Conservation (phyloP, 1,140 invertebrate genomes). For the Lepeophtheirus salmonis region DNA sequence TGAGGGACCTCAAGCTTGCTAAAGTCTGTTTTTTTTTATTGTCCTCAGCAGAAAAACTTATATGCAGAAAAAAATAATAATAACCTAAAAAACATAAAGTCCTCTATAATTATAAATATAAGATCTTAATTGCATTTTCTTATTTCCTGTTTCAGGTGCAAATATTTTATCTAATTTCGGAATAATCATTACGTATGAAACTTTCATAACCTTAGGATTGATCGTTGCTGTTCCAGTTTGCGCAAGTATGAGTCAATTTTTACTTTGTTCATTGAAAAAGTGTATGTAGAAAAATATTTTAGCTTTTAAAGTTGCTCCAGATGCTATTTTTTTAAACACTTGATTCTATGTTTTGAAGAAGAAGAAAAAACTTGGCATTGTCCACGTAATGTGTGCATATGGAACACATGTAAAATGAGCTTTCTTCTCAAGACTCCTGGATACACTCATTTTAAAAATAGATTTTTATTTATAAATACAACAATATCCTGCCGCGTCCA, state of each 20-base stretch:
- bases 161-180: constrained; percentile 78
- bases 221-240: constrained; percentile 78
- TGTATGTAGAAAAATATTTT: not conserved
- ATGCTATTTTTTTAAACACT: not conserved
- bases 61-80: too few relatives aligned
- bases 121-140: not conserved
- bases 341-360: not conserved
- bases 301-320: not conserved
- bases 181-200: constrained; percentile 67
- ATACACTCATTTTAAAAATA: not conserved
- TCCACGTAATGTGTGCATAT: not conserved
- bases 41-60: too few relatives aligned
- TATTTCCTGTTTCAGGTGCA: constrained; percentile 46
- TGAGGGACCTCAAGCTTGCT: too few relatives aligned
- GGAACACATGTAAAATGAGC: not conserved
- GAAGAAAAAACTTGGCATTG: not conserved
- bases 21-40: too few relatives aligned
- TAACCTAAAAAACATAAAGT: too few relatives aligned
- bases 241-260: constrained; percentile 41
- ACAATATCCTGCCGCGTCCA: too few relatives aligned
- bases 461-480: not conserved
- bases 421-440: not conserved
- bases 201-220: constrained; percentile 74
- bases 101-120: not conserved
- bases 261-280: not conserved